Base-by-base conservation (phyloP, 2,888 invertebrate genomes). In the Ctenicera cuprea region DNA sequence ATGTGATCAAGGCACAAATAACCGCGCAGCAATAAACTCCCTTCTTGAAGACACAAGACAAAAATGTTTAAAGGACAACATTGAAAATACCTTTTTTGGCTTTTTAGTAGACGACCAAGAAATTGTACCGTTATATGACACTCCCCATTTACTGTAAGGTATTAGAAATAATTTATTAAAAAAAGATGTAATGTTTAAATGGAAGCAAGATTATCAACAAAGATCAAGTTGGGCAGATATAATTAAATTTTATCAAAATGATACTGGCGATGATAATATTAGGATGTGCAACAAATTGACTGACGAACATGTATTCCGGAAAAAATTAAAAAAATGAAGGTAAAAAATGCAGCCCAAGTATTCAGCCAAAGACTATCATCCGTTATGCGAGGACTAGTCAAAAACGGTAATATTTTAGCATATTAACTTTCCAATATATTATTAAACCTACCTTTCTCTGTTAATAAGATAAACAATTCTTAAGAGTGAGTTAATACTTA, bases 141-240 rank as follows among this genome's bases (percentile, higher is more conserved):
- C 33, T 26, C 75, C 72, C n/a, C 75, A 76, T 52, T 33, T 76
- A 12, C 48, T 75, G 30, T 61, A 67, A 20, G 43, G 50, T 9
- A 50, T 80, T 8, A 7, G 79, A 20, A 81, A 80, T 45, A 64
- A 66, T 30, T 20, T 62, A 7, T 12, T 62, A 1, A 20, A 11
- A 1, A 8, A 3, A 1, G 14, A 20, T 20, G 41, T 22, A 0
- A 18, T 37, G 38, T 65, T 65, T 38, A 18, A 3, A 0, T 37
- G 38, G 20, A 12, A 20, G 2, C n/a, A n/a, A n/a, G n/a, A n/a
- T n/a, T n/a, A n/a, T n/a, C n/a, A n/a, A n/a, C n/a, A n/a, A n/a
- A n/a, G n/a, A n/a, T n/a, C n/a, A n/a, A n/a, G n/a, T n/a, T n/a
- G n/a, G n/a, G n/a, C n/a, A n/a, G n/a, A 65, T 18, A 38, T 65